A percentile compares a stretch with the other conserved stretches of the same genome.
Conservation (phyloP, 2,113 vertebrate genomes). For the Albula glossodonta region DNA sequence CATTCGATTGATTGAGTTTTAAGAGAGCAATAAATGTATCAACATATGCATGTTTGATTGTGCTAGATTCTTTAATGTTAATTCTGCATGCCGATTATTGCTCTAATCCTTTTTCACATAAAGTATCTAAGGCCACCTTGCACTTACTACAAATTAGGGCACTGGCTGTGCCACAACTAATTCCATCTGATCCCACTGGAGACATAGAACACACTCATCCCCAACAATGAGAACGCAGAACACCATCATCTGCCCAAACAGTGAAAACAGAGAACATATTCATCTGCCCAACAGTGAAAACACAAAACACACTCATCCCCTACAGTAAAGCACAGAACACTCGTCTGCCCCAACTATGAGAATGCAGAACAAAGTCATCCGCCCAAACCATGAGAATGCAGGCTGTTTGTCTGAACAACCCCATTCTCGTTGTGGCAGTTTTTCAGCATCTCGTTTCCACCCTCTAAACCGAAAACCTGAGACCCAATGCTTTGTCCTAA, state of each 20-base stretch:
- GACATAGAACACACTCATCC: neutral
- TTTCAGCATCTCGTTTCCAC: neutral
- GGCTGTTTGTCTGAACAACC: constrained; percentile 10
- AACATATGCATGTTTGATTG: neutral
- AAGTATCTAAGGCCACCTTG: constrained; percentile 28
- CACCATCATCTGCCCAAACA: too few species aligned
- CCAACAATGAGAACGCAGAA: too few species aligned
- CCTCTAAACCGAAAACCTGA: neutral
- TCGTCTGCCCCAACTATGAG: too few species aligned
- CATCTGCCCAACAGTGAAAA: too few species aligned
- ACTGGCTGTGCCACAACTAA: constrained; percentile 15
- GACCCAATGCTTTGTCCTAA: too few species aligned
- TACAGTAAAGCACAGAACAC: too few species aligned
- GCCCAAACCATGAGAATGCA: neutral
- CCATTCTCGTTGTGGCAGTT: neutral
- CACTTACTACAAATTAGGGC: constrained; percentile 34
- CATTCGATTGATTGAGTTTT: too few species aligned
- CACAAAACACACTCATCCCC: too few species aligned
- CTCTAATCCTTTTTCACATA: constrained; percentile 33
- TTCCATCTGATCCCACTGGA: constrained; percentile 14
- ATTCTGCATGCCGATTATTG: constrained; percentile 12
- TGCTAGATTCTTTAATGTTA: constrained; percentile 17
- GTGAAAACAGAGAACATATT: too few species aligned
- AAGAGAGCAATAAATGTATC: too few species aligned
- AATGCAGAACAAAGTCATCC: too few species aligned